Base-by-base conservation (phyloP, 2,113 vertebrate genomes). In the Platanista minor region DNA sequence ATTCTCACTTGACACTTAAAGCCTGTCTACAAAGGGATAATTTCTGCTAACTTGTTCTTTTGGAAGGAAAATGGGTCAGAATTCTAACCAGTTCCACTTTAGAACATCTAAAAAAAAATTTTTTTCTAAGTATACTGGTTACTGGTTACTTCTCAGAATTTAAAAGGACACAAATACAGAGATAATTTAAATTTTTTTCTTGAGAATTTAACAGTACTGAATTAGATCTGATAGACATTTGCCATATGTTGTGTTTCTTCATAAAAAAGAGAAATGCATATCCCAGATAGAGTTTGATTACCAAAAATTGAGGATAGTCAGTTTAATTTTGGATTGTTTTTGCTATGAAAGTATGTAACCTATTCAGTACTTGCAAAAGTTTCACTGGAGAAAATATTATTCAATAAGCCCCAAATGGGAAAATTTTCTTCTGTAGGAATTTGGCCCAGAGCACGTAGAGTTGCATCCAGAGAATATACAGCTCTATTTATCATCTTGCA, bases 381-480 rank as follows among this genome's bases (percentile, higher is more conserved):
- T 97, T 97, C 91, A 94, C 90, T 96, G 80, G 71, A 96, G 90
- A 97, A 97, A 96, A 96, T 94, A 95, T 96, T 96, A 95, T 97
- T 97, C 66, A 94, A 92, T 81, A 96, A 97, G 72, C 81, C 72
- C 77, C 96, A 97, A 97, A 96, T 77, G 94, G 94, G 92, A 97
- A 96, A 90, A 75, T 92, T 93, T 91, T 95, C 92, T 97, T 92
- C 84, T 90, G 74, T 80, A 97, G 71, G 85, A 98, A 97, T 82
- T 97, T 97, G 98, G 97, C 96, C 41, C 71, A 88, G 85, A 96
- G 33, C 86, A 91, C 20, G 36, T 5, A 78, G 84, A 88, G 72
- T 27, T 91, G 61, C 52, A 86, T 96, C 91, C 86, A 97, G 94
- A 97, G 87, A 95, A 41, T 87, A 87, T 71, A 46, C 52, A 83